These are phyloP conservation scores for Melanophora roralis DNA, from an alignment of 2,888 invertebrate species.

Conservation along the genomic window DNA sequence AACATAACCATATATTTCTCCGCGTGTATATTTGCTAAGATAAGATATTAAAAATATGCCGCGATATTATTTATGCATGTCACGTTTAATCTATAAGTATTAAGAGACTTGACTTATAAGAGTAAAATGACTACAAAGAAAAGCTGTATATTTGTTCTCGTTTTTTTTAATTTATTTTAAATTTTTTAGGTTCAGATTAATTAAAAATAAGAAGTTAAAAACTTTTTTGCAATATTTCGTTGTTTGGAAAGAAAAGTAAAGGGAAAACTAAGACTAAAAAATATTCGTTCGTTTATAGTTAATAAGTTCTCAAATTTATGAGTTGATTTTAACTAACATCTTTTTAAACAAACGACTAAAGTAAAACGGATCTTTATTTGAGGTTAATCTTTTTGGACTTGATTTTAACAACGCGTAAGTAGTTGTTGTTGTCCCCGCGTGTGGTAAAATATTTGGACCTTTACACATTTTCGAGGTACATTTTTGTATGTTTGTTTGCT, in stretches of 20 bases:
- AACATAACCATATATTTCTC: too few species aligned
- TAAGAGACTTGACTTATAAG: constrained; percentile 57
- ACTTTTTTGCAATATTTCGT: constrained; percentile 15
- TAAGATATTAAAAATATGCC: constrained; percentile 10
- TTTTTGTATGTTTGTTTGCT: background rate
- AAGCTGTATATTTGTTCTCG: background rate
- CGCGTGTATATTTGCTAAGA: background rate
- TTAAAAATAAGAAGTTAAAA: too few species aligned
- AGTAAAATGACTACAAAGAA: constrained; percentile 22
- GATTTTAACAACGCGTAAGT: constrained; percentile 44
- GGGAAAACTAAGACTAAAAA: too few species aligned
- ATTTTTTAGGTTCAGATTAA: constrained; percentile 54
- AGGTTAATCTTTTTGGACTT: constrained; percentile 38
- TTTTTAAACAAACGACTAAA: constrained; percentile 51
- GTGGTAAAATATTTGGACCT: too few species aligned
- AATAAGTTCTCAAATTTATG: constrained; percentile 55
- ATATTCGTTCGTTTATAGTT: constrained; percentile 32
- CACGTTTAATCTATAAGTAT: constrained; percentile 61
- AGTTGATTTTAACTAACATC: constrained; percentile 32
- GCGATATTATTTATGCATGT: constrained; percentile 54
- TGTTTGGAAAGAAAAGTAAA: too few species aligned
- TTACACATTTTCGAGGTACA: too few species aligned
- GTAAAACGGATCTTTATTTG: constrained; percentile 40
- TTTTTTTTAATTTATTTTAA: constrained; percentile 32
- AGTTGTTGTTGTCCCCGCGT: constrained; percentile 19